Conservation (phyloP, 2,797 vertebrate genomes). For the Poecilia gillii region DNA sequence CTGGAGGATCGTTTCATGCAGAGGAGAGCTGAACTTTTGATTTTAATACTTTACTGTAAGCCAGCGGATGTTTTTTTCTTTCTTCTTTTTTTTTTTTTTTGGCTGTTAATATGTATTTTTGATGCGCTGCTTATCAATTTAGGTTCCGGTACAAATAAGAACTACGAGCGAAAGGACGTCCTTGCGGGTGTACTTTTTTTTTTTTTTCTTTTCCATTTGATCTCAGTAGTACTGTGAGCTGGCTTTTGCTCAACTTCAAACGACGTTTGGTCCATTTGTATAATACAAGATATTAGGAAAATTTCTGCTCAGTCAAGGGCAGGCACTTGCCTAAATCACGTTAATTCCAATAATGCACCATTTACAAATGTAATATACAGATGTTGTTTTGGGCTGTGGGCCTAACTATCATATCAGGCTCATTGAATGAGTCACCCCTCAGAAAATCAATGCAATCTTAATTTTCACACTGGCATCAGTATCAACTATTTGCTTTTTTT, state of each 20-base stretch:
- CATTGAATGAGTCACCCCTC: constrained; percentile 56
- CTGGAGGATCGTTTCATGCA: constrained; percentile 31
- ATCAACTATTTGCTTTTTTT: constrained; percentile 10
- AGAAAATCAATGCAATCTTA: constrained; percentile 58
- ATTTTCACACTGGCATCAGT: constrained; percentile 48
- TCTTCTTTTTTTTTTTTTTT: neutral
- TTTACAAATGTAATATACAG: constrained; percentile 56
- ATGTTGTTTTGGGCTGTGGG: constrained; percentile 50
- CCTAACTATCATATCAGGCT: constrained; percentile 30
- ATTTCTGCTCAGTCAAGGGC: constrained; percentile 46
- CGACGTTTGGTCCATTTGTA: constrained; percentile 48
- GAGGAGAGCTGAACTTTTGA: constrained; percentile 23
- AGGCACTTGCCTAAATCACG: constrained; percentile 57
- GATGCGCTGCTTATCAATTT: neutral
- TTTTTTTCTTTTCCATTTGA: constrained; percentile 37
- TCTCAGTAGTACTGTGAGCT: constrained; percentile 41
- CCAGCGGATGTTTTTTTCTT: neutral
- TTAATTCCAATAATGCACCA: constrained; percentile 59
- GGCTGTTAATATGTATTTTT: constrained; percentile 18
- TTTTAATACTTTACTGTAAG: constrained; percentile 38
- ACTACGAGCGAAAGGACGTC: constrained; percentile 29
- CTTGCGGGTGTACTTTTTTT: constrained; percentile 33
- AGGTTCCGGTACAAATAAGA: constrained; percentile 30
- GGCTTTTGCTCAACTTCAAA: constrained; percentile 51
- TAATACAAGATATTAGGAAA: constrained; percentile 46